A percentile compares a stretch with the other conserved stretches of the same genome.
These are phyloP conservation scores for Momotus momota DNA, from an alignment of 2,797 vertebrate genomes.

Conservation along the genomic window DNA sequence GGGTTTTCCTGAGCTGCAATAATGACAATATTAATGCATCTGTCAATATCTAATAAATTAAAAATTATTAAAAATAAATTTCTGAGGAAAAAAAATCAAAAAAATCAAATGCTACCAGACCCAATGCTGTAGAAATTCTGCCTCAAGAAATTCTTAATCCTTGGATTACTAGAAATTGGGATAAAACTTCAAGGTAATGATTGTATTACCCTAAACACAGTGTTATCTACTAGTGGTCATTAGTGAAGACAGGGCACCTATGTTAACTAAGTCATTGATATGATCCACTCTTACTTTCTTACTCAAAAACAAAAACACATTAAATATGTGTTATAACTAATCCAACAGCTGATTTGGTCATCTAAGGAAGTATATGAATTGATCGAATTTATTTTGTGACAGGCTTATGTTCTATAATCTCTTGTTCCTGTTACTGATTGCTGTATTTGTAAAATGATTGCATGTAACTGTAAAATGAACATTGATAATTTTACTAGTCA, in stretches of 20 bases:
- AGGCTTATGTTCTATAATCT: neutral
- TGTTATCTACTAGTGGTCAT: neutral
- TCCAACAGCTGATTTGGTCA: neutral
- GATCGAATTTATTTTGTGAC: neutral
- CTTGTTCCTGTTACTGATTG: neutral
- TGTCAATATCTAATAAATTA: neutral
- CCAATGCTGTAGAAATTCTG: neutral
- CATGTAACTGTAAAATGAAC: neutral
- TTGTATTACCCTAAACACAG: neutral
- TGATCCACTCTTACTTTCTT: neutral
- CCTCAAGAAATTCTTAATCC: neutral
- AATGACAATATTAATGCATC: neutral
- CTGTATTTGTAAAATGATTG: neutral
- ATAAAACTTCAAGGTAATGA: neutral
- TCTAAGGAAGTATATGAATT: neutral
- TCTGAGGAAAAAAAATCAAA: neutral
- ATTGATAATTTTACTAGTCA: neutral
- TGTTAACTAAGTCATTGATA: neutral
- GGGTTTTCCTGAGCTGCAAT: neutral
- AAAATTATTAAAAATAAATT: neutral
- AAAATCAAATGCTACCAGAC: neutral
- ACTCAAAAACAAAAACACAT: neutral
- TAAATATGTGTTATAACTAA: neutral
- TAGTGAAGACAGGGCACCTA: neutral
- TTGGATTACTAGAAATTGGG: neutral